These are phyloP conservation scores for Poecilia gillii DNA, from an alignment of 2,797 vertebrate genomes.

Conservation along the genomic window DNA sequence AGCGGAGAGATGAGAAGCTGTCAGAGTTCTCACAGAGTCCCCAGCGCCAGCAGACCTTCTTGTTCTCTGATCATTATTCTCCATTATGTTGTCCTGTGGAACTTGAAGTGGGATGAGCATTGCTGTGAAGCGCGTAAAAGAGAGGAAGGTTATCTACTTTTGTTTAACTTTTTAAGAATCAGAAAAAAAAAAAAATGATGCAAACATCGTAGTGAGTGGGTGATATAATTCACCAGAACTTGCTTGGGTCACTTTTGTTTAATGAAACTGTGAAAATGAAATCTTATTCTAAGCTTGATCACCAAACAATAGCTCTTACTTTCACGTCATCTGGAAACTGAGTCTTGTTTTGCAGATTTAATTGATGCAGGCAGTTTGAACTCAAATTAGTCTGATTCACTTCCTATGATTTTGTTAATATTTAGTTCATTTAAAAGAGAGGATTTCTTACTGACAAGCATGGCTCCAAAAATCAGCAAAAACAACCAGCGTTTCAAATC, in stretches of 20 bases:
- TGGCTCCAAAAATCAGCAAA: slow-evolving; percentile 28
- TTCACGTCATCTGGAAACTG: neutral
- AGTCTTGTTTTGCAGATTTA: neutral
- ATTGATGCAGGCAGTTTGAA: neutral
- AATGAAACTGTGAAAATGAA: neutral
- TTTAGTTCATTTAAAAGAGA: slow-evolving; percentile 5
- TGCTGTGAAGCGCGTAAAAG: slow-evolving; percentile 21
- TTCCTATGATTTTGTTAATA: neutral
- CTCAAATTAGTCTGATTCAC: neutral
- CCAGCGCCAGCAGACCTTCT: slow-evolving; percentile 16
- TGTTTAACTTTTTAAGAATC: neutral
- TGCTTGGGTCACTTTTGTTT: neutral
- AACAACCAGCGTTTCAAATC: slow-evolving; percentile 15
- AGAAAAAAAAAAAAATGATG: too few relatives aligned
- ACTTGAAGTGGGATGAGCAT: slow-evolving; percentile 6
- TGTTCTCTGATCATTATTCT: neutral
- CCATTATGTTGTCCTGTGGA: slow-evolving; percentile 20
- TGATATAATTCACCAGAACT: neutral
- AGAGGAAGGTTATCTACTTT: slow-evolving; percentile 1
- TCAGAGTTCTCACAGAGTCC: slow-evolving; percentile 16
- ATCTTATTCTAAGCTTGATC: neutral
- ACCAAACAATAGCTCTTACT: neutral
- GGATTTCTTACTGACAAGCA: slow-evolving; percentile 40
- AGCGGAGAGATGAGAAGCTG: slow-evolving; percentile 39
- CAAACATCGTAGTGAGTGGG: neutral